Percentiles rank a stretch among this genome's conserved stretches.
These are phyloP conservation scores for Drosophila nigrodunni DNA, from an alignment of 1,140 invertebrate genomes.

Conservation along the genomic window DNA sequence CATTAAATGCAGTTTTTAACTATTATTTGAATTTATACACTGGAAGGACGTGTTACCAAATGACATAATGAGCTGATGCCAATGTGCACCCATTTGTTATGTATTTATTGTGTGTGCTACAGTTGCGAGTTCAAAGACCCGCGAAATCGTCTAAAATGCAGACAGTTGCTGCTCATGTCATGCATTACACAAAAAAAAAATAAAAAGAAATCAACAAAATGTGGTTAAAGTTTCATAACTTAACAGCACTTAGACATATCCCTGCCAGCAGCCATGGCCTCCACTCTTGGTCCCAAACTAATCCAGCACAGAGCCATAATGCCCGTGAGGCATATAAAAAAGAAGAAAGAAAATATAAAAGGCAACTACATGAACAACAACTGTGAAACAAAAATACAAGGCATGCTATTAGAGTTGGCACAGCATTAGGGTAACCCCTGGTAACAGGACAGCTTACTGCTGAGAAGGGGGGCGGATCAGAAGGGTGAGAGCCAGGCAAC, in stretches of 20 bases:
- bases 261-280: neutral
- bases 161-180: slow-evolving; percentile 16
- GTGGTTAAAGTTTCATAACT: slow-evolving; percentile 28
- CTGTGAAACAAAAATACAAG: slow-evolving; percentile 18
- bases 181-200: neutral
- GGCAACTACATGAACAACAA: slow-evolving; percentile 25
- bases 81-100: too few species aligned
- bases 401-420: slow-evolving; percentile 26
- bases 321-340: slow-evolving; percentile 39
- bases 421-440: slow-evolving; percentile 53
- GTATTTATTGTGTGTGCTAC: neutral
- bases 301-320: slow-evolving; percentile 25
- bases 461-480: neutral
- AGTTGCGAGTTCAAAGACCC: slow-evolving; percentile 25
- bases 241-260: slow-evolving; percentile 15
- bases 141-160: neutral
- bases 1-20: too few species aligned
- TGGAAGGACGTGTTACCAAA: too few species aligned
- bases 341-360: slow-evolving; percentile 23
- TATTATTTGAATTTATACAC: too few species aligned
- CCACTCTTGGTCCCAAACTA: slow-evolving; percentile 2
- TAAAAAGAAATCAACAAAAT: slow-evolving; percentile 8
- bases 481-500: neutral
- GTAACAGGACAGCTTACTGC: slow-evolving; percentile 22
- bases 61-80: too few species aligned